Percentiles rank a stretch among this genome's conserved stretches.
These are phyloP conservation scores for Pseudolaguvia tuberculata DNA, from an alignment of 2,113 vertebrate species.

Conservation along the genomic window DNA sequence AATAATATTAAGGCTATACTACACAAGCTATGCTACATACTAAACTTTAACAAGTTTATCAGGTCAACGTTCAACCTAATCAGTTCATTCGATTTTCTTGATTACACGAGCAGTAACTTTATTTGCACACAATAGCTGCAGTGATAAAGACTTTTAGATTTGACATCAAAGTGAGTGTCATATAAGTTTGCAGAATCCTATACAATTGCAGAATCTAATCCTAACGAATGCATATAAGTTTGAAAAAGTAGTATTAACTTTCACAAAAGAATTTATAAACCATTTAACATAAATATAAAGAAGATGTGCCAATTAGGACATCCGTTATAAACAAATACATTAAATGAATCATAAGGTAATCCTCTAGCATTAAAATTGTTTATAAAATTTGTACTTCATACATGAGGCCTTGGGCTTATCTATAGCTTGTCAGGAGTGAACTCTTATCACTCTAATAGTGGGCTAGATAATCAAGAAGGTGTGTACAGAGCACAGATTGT, in stretches of 20 bases:
- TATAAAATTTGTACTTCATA: neutral
- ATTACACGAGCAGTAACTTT: no score
- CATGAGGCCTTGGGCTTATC: slow-evolving; percentile 23
- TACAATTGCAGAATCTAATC: no score
- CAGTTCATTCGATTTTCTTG: no score
- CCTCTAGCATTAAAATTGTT: neutral
- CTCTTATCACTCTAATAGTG: slow-evolving; percentile 65
- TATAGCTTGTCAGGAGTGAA: slow-evolving; percentile 10
- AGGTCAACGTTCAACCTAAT: neutral
- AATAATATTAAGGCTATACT: neutral
- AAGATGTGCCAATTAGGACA: neutral
- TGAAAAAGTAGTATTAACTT: neutral
- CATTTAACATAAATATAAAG: no score
- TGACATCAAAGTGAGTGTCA: neutral
- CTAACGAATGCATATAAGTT: neutral
- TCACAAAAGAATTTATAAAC: neutral
- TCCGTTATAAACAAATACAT: neutral
- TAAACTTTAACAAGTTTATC: neutral
- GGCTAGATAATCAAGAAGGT: slow-evolving; percentile 56
- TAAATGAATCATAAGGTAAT: neutral
- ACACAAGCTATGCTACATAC: neutral
- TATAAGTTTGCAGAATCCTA: no score
- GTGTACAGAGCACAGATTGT: slow-evolving; percentile 46
- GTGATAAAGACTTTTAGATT: no score
- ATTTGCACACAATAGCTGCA: no score